Conservation (phyloP, 2,797 vertebrate genomes). For the Nyctalus aviator region DNA sequence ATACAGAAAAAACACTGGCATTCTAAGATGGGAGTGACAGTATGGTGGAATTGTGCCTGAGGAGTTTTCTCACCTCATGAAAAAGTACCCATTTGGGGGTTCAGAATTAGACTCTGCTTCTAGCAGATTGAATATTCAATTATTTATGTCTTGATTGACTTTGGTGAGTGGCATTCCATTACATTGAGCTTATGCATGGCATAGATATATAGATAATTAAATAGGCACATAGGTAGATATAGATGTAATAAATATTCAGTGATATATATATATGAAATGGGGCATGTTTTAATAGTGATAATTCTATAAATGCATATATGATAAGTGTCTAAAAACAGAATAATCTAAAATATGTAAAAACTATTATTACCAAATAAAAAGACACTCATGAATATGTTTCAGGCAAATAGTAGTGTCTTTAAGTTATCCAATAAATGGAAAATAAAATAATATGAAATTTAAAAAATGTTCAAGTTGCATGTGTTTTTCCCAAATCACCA, state of each 20-base stretch:
- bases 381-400: not conserved
- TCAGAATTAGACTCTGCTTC: not conserved
- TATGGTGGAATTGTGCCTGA: not conserved
- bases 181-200: not conserved
- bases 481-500: not conserved
- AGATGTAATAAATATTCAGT: too few species aligned
- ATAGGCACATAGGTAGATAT: too few species aligned
- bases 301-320: not conserved
- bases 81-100: not conserved
- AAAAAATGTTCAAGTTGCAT: not conserved
- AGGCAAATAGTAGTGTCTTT: not conserved
- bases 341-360: not conserved
- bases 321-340: not conserved
- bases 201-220: not conserved
- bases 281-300: not conserved
- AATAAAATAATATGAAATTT: conserved; percentile 9
- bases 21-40: not conserved
- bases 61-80: not conserved
- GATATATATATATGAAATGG: too few species aligned
- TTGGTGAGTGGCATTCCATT: not conserved
- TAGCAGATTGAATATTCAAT: not conserved
- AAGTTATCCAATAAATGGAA: not conserved
- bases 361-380: not conserved
- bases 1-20: not conserved
- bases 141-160: not conserved